A percentile compares a stretch with the other conserved stretches of the same genome.
phyloP scores from a whole-genome alignment of 1,140 invertebrate species.

The Nasonia longicornis region DNA sequence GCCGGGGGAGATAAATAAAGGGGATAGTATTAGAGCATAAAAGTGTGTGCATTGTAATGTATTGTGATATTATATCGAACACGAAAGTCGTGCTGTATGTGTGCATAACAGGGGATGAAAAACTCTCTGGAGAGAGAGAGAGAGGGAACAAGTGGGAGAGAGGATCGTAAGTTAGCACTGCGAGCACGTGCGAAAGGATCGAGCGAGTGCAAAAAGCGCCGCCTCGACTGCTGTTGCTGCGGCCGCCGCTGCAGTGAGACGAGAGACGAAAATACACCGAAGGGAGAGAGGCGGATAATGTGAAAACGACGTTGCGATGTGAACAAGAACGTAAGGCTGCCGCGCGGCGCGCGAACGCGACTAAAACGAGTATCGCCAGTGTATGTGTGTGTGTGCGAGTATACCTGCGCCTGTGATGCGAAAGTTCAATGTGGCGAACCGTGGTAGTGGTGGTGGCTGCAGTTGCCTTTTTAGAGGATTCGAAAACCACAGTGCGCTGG shows the following conservation, averaged over 20 bases:
- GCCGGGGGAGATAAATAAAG: constrained; percentile 4
- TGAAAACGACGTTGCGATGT: background rate
- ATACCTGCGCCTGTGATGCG: background rate
- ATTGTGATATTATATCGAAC: too few relatives aligned
- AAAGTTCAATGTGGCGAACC: background rate
- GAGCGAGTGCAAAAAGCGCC: constrained; percentile 46
- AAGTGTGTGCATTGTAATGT: background rate
- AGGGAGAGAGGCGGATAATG: background rate
- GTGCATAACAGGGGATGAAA: background rate
- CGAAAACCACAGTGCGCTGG: too few relatives aligned
- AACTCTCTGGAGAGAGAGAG: background rate
- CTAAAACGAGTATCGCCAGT: background rate
- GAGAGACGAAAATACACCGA: background rate
- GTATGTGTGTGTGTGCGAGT: too few relatives aligned
- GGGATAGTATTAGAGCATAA: background rate
- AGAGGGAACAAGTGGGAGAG: constrained; percentile 32
- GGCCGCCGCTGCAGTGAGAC: background rate
- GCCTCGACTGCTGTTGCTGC: background rate
- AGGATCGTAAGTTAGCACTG: constrained; percentile 67
- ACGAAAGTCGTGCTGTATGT: too few relatives aligned
- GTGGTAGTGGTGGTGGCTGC: too few relatives aligned
- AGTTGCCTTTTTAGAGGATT: too few relatives aligned
- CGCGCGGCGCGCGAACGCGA: background rate
- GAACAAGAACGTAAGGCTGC: background rate
- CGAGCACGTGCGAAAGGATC: constrained; percentile 46